Evolutionary conservation across 2,797 vertebrate species (phyloP), one percentile per base, ranked within the genome.

Genomic region (Cephalopachus bancanus): DNA sequence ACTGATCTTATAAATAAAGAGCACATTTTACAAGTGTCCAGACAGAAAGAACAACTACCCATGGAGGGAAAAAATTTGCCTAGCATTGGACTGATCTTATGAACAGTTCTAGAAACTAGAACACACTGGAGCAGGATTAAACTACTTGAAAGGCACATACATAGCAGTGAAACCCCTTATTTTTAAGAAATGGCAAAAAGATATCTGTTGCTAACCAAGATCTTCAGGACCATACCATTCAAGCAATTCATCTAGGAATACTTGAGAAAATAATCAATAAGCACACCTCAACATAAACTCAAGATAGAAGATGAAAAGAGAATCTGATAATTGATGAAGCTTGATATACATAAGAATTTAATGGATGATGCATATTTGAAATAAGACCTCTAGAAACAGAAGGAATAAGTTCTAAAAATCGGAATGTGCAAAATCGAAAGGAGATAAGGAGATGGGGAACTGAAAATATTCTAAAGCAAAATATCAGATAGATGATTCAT

Each of bases 381-480:
- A 89, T 74, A 59, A 88, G 14, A 14, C 89, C 28, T 67, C 64
- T 49, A 74, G 33, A 91, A 88, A 22, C 26, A 87, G 28, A 87
- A 94, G 37, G 11, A 59, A 65, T 16, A 65, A 16, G 60, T 44
- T 62, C 49, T 65, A 62, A 91, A 76, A 74, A 60, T 33, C 7
- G 75, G 17, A 72, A 65, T 44, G 30, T 91, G 51, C n/a, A 74
- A 91, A 91, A 95, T 7, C 67, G 72, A 95, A 72, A 71, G 26
- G 16, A 83, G 10, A 16, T 75, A 83, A 49, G 19, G 17, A 93
- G 10, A 74, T 19, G 37, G 15, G 14, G 14, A 78, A 20, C 55
- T 95, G 44, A 72, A 78, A 88, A 44, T 74, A 92, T 37, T 64
- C 53, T 57, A 92, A 89, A 92, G 24, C 44, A 94, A 65, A 95